phyloP scores from a whole-genome alignment of 2,888 invertebrate genomes.

The Watsonalla cultraria region DNA sequence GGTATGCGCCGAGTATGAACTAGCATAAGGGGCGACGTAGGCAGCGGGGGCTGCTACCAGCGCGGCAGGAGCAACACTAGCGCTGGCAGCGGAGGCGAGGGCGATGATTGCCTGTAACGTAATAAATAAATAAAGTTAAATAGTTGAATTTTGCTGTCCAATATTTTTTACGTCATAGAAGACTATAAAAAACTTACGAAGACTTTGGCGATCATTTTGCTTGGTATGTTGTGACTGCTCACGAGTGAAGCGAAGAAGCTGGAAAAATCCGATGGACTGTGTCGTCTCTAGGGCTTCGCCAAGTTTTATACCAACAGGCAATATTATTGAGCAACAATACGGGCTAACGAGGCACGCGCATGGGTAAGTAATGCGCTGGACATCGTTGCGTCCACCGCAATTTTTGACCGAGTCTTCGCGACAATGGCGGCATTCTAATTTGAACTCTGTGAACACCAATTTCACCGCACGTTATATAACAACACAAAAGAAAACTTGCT shows the following conservation, averaged over 20 bases:
- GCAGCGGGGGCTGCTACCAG: constrained; percentile 81
- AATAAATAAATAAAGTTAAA: constrained; percentile 1
- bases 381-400: constrained; percentile 51
- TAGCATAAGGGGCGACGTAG: constrained; percentile 85
- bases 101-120: constrained; percentile 57
- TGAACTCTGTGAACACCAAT: constrained; percentile 58
- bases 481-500: constrained; percentile 35
- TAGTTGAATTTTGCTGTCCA: too few relatives aligned
- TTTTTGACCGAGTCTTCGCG: constrained; percentile 65
- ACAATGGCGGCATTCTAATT: constrained; percentile 69
- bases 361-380: constrained; percentile 59
- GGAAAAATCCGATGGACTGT: constrained; percentile 59
- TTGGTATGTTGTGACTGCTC: constrained; percentile 66
- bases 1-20: constrained; percentile 86
- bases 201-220: constrained; percentile 77
- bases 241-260: constrained; percentile 44
- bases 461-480: constrained; percentile 69
- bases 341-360: constrained; percentile 36
- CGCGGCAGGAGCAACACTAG: constrained; percentile 65
- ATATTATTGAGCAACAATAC: constrained; percentile 58
- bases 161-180: background rate
- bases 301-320: constrained; percentile 62
- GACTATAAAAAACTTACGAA: constrained; percentile 46
- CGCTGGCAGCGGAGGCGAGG: constrained; percentile 52
- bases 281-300: constrained; percentile 53